Base-by-base conservation (phyloP, 2,888 invertebrate species). In the Scaeva pyrastri region DNA sequence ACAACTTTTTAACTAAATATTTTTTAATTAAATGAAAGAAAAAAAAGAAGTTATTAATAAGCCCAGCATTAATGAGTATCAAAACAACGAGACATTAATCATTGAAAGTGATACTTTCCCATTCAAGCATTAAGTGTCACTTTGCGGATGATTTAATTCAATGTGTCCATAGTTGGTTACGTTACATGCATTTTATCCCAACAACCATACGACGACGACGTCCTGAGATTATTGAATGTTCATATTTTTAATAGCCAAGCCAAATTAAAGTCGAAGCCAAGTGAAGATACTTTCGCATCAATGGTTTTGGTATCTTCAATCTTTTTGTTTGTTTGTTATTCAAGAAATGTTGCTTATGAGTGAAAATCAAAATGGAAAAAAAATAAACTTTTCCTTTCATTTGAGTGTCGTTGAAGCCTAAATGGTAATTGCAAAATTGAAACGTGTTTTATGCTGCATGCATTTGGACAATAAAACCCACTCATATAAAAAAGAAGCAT, bases 371-470 rank as follows among this genome's bases (percentile, higher is more conserved):
- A 4, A 14, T 41, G n/a, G n/a, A n/a, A n/a, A n/a, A n/a, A n/a
- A 60, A 39, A 14, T 39, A 19, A 39, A 60, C 60, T 60, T 60
- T 41, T 60, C 10, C 60, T 60, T 60, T 60, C 60, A 21, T 60
- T 41, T 39, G 14, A 41, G 10, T n/a, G n/a, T 14, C 41, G 14
- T 60, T 41, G 36, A 11, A 26, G 23, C 52, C 4, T 52, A 52
- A 23, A 14, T 19, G 60, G 14, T 12, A 21, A 14, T 21, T 23
- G 21, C 60, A 60, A 60, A 7, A 60, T 41, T 39, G 31, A 11
- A 56, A 60, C 39, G 23, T 60, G 60, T 41, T 60, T 39, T 26
- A 31, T 31, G 4, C 26, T 16, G 10, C 55, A 31, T 39, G 39
- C 39, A 39, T 31, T 11, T 39, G 39, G 12, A 50, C 12, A 21